Conservation (phyloP, 2,888 invertebrate genomes). For the Meandrusa payeni region DNA sequence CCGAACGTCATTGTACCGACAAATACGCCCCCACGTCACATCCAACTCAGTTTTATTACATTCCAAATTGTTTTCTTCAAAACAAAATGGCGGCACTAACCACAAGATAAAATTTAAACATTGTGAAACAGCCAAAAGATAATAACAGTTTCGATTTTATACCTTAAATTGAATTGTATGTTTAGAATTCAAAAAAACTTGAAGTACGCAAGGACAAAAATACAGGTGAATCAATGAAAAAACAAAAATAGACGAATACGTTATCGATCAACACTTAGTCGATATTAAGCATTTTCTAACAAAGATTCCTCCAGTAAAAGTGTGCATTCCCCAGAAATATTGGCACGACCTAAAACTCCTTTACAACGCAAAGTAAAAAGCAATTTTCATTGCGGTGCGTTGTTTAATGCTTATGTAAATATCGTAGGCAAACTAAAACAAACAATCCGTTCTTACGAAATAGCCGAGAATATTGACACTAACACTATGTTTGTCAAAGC, state of each 20-base stretch:
- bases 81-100: conserved; percentile 29
- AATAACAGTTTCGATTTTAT: neutral
- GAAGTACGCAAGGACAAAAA: too few relatives aligned
- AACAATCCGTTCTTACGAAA: conserved; percentile 29
- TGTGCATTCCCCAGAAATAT: too few relatives aligned
- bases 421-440: conserved; percentile 17
- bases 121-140: neutral
- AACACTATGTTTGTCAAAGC: conserved; percentile 42
- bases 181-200: too few relatives aligned
- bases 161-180: too few relatives aligned
- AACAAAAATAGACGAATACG: too few relatives aligned
- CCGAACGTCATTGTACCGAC: conserved; percentile 15
- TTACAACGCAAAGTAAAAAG: too few relatives aligned
- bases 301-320: too few relatives aligned
- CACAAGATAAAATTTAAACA: conserved; percentile 25
- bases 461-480: conserved; percentile 31
- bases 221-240: too few relatives aligned
- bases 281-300: too few relatives aligned
- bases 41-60: conserved; percentile 34
- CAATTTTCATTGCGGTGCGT: neutral
- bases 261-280: too few relatives aligned
- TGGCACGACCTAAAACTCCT: too few relatives aligned
- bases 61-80: conserved; percentile 33
- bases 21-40: conserved; percentile 29
- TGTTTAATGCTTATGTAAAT: neutral